Percentiles rank a stretch among this genome's conserved stretches.
Evolutionary conservation across 2,888 invertebrate genomes (phyloP).

Genomic region (Ellobium chinense): DNA sequence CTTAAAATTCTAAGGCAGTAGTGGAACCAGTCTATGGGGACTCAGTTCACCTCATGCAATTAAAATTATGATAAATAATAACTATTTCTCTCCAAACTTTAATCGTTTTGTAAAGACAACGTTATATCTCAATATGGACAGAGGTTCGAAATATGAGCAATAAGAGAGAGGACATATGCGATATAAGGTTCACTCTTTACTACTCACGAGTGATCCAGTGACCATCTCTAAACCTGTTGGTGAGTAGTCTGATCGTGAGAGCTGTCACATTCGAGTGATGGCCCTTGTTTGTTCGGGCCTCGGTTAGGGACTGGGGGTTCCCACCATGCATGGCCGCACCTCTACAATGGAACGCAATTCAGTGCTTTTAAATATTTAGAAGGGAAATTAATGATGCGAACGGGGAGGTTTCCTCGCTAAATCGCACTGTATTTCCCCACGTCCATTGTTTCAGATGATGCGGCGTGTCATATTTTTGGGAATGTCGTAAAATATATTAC

Average conservation of each 20-base stretch:
- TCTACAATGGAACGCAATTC: background rate
- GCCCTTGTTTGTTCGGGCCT: background rate
- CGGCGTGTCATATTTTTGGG: background rate
- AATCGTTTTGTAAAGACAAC: background rate
- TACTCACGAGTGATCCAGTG: background rate
- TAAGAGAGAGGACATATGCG: too few species aligned
- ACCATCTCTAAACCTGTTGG: background rate
- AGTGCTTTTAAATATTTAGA: background rate
- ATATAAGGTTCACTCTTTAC: background rate
- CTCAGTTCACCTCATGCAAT: too few species aligned
- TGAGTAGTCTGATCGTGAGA: background rate
- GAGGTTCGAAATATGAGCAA: too few species aligned
- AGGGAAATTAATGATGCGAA: conserved; percentile 19
- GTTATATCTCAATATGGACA: background rate
- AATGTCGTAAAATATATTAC: background rate
- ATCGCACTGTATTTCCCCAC: background rate
- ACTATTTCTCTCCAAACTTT: background rate
- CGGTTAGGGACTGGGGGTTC: background rate
- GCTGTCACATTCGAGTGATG: background rate
- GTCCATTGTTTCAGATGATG: background rate
- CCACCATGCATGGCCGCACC: background rate
- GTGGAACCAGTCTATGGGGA: too few species aligned
- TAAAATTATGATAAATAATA: too few species aligned
- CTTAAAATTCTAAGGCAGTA: too few species aligned
- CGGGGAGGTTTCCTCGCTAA: background rate